Evolutionary conservation across 2,888 invertebrate species (phyloP), one percentile per base, ranked within the genome.

Genomic region (Hirtodrosophila cameraria): DNA sequence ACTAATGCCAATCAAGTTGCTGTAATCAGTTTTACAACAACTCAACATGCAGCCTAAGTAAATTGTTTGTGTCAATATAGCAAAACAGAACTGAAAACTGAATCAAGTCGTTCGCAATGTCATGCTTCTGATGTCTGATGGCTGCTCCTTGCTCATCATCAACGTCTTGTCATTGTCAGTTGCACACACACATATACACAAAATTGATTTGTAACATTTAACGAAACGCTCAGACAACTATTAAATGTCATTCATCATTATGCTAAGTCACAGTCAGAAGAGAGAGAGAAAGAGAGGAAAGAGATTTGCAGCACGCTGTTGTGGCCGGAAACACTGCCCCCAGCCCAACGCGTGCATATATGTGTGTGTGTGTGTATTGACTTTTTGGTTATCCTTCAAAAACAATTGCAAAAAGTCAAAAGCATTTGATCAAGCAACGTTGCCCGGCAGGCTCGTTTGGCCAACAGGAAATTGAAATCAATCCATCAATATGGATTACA

Each of bases 401-500:
- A 73, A 67, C 66, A 66, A 71, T 59, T 71, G 71, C 52, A 54
- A 63, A 59, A 75, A 71, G 72, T 54, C 65, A 50, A 71, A 64
- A 65, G 71, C 71, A 75, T 57, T 49, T 43, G 71, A 52, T 42
- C 33, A 23, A 23, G 59, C 53, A 15, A 50, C 42, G 65, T 33
- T 36, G 39, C 41, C 41, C 25, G 23, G 39, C 39, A 30, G 70
- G 36, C 38, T 23, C 36, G 31, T 38, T 64, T 46, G 68, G 48
- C 53, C 70, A 65, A 84, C 87, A 89, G 90, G 90, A 90, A 90
- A 90, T 90, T 90, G 88, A 90, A 90, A 90, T 89, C 90, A 90
- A 90, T 90, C 90, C 90, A 90, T 90, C 89, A 89, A 89, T 79
- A 89, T 89, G 88, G 80, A 87, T 87, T 86, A 86, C 82, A 86